A percentile compares a stretch with the other conserved stretches of the same genome.
Evolutionary conservation across 2,113 vertebrate genomes (phyloP).

Genomic region (Prochilodus magdalenae): DNA sequence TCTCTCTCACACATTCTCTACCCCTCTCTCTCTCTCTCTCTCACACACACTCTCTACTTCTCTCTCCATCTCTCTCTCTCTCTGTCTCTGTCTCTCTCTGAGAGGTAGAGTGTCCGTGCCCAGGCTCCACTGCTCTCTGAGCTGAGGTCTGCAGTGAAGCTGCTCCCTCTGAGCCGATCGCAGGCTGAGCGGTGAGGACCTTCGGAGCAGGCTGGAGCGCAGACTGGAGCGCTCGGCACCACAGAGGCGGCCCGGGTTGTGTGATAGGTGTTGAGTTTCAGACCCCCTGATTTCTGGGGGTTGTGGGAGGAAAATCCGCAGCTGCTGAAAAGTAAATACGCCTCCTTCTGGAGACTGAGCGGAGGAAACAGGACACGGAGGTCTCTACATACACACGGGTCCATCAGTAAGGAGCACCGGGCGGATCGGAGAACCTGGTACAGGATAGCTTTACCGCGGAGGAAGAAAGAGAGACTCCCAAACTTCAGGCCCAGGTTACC

Average conservation of each 20-base stretch:
- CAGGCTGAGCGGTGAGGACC: slow-evolving; percentile 20
- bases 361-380: background rate
- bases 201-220: slow-evolving; percentile 21
- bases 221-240: slow-evolving; percentile 57
- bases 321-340: slow-evolving; percentile 79
- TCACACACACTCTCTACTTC: no score
- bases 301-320: slow-evolving; percentile 77
- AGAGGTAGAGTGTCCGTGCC: no score
- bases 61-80: no score
- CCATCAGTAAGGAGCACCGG: background rate
- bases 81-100: no score
- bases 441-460: background rate
- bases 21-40: no score
- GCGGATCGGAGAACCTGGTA: background rate
- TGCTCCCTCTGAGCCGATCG: slow-evolving; percentile 28
- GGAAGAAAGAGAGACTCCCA: no score
- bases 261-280: slow-evolving; percentile 71
- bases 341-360: slow-evolving; percentile 63
- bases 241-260: slow-evolving; percentile 67
- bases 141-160: slow-evolving; percentile 38
- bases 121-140: background rate
- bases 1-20: no score
- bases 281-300: slow-evolving; percentile 80
- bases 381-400: background rate
- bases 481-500: no score